phyloP scores from a whole-genome alignment of 2,113 vertebrate genomes.

The Phaetusa simplex region DNA sequence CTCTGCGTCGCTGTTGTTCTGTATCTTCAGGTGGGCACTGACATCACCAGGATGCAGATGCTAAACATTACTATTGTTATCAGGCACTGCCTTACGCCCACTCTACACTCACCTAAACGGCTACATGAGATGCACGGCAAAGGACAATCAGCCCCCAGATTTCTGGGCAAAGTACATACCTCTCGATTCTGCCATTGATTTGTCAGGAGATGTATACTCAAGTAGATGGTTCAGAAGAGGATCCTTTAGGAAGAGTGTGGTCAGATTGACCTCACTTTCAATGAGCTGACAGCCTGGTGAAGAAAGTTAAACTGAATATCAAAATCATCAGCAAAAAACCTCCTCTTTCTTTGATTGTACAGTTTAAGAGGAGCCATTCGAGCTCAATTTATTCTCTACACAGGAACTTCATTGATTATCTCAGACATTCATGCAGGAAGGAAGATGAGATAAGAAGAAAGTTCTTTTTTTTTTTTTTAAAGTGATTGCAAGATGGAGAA shows the following conservation, averaged over 20 bases:
- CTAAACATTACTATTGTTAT: not conserved
- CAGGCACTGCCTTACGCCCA: not conserved
- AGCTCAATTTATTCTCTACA: constrained; percentile 70
- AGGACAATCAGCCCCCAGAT: constrained; percentile 24
- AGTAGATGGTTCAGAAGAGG: constrained; percentile 41
- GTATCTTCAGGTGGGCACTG: not conserved
- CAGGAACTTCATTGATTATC: constrained; percentile 67
- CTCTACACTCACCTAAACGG: not conserved
- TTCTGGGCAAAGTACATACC: constrained; percentile 15
- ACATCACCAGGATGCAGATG: not conserved
- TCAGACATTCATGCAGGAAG: constrained; percentile 66
- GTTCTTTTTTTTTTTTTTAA: constrained; percentile 27
- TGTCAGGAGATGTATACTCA: constrained; percentile 46
- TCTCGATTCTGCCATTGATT: constrained; percentile 47
- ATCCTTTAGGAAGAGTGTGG: constrained; percentile 60
- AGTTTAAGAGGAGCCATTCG: constrained; percentile 54
- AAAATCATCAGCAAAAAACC: constrained; percentile 67
- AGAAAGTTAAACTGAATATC: constrained; percentile 61
- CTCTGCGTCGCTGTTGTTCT: not conserved
- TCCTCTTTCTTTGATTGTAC: constrained; percentile 67
- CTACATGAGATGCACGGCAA: not conserved
- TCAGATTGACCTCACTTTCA: constrained; percentile 64
- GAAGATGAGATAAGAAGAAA: constrained; percentile 63
- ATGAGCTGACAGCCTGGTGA: constrained; percentile 42
- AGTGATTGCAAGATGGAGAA: constrained; percentile 71